Evolutionary conservation across 2,113 vertebrate genomes (phyloP).

Genomic region (Dicerorhinus sumatrensis): DNA sequence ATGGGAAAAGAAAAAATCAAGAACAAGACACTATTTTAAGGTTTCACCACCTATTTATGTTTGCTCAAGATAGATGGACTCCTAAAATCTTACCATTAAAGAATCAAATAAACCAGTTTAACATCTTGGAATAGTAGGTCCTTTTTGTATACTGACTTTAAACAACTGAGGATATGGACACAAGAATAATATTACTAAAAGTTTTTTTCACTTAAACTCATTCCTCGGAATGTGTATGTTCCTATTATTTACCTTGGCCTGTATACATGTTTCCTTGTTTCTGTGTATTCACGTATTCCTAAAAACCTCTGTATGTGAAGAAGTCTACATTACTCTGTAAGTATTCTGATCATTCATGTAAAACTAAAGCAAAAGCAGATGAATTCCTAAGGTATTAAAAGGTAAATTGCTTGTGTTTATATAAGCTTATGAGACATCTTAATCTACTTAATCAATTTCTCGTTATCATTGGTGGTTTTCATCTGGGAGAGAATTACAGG

Average conservation of each 20-base stretch:
- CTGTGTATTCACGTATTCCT: not conserved
- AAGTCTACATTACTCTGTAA: not conserved
- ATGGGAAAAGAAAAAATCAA: not conserved
- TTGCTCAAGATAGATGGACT: not conserved
- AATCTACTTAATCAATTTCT: not conserved
- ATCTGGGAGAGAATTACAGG: not conserved
- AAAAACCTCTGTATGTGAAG: not conserved
- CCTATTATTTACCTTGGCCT: not conserved
- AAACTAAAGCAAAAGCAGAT: not conserved
- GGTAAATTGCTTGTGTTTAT: not conserved
- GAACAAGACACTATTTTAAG: not conserved
- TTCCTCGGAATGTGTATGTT: not conserved
- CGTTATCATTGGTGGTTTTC: not conserved
- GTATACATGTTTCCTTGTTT: not conserved
- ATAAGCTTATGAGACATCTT: not conserved
- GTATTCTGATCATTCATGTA: not conserved
- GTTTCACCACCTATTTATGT: not conserved
- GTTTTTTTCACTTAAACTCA: not conserved
- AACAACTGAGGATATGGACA: not conserved
- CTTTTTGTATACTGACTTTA: not conserved
- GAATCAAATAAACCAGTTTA: not conserved
- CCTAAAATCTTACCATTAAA: not conserved
- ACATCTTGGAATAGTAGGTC: not conserved
- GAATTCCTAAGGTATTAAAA: constrained; percentile 7
- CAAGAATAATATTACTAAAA: not conserved